Base-by-base conservation (phyloP, 2,888 invertebrate species). In the Monochamus alternatus region DNA sequence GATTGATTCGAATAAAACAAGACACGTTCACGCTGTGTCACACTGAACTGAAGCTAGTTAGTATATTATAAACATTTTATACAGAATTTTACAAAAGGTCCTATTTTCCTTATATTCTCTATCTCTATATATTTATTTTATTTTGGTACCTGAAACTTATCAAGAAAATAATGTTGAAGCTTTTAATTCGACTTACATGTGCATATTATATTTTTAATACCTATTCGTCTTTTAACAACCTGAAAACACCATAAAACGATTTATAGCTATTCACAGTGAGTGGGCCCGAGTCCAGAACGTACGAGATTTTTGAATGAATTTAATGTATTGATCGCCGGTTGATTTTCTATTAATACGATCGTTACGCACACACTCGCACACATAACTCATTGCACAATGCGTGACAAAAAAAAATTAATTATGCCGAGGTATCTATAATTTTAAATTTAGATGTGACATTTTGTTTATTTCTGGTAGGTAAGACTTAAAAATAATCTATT, bases 371-470 rank as follows among this genome's bases (percentile, higher is more conserved):
- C 10, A 55, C n/a, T 55, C n/a, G 14, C 55, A 55, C 55, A 55
- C n/a, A 14, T 5, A 55, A 22, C 3, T n/a, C 22, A 51, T 55
- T 12, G 55, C 14, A 55, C 14, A 55, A 55, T 55, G 55, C 22
- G 43, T 44, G 64, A 64, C 64, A 64, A 43, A 22, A 22, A n/a
- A 43, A 22, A 64, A 62, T 59, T 62, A 64, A 64, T 64, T 43
- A 43, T 64, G 43, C 43, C 43, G 32, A 64, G 44, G 38, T 64
- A 64, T 9, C 14, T n/a, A 44, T 44, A 5, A 55, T 64, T 44
- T 38, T 43, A 64, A 64, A 64, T 64, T n/a, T 64, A 64, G 64
- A 64, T 43, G 43, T 64, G 64, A 64, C 64, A 64, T 14, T 59
- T 43, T n/a, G 43, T 12, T 38, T 14, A 64, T 64, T 38, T 43